Evolutionary conservation across 2,113 vertebrate genomes (phyloP), one percentile per base, ranked within the genome.

Genomic region (Pseudolaguvia tuberculata): DNA sequence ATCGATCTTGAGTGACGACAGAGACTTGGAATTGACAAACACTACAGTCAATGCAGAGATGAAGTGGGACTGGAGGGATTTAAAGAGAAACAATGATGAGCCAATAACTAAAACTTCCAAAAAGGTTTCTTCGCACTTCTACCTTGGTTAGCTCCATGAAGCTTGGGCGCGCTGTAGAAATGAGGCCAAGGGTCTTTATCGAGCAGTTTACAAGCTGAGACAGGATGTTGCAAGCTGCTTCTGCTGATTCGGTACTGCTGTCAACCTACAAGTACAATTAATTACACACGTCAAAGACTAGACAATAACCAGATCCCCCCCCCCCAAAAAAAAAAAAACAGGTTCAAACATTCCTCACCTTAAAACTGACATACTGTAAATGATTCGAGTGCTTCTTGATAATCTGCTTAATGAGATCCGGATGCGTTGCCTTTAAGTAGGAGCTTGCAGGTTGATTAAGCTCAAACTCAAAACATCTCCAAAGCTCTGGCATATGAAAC

Each of bases 121-220:
- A 2, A 50, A 14, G 18, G 6, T 55, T 6, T 8, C 9, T 27
- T 59, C 7, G 9, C 1, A 20, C 35, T 2, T 12, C 23, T 94
- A 98, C 95, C 96, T 98, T 98, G 80, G 95, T 94, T 85, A 98
- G 92, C 87, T 98, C 96, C 95, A 98, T 96, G 88, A 98, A 98
- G 85, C 96, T 98, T 83, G 96, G 96, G 67, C 95, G 92, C 75
- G 96, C 96, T 29, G 96, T 98, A 61, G 96, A 98, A 94, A 94
- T 94, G 74, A 94, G 88, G 77, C 93, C 93, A 66, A 94, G 93
- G 21, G 93, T 94, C 88, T 94, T 94, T 76, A 94, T 87, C 70
- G 93, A 94, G 78, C 93, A 94, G 62, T 94, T 94, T 79, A 94
- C 93, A 70, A 94, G 92, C 70, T 94, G 93, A 5, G 93, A 94